These are phyloP conservation scores for Trididemnum nubilum DNA, from an alignment of 23 tunicate species.

Conservation along the genomic window DNA sequence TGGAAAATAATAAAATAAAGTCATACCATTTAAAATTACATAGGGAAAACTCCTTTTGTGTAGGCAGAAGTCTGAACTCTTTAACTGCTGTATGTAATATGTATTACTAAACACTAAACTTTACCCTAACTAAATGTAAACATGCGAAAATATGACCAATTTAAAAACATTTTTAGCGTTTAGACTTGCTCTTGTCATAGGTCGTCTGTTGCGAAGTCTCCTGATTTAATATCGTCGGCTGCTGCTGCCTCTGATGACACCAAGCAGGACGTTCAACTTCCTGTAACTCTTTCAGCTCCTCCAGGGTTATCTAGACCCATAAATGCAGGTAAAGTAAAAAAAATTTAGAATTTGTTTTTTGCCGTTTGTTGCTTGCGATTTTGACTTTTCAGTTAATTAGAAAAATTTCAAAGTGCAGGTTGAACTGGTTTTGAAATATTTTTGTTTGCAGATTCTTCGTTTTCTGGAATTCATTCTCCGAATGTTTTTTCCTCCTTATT, in stretches of 20 bases:
- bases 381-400: no score
- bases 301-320: conserved; percentile 12
- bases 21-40: no score
- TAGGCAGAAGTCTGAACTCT: no score
- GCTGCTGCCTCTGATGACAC: conserved; percentile 62
- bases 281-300: not conserved
- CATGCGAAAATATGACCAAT: no score
- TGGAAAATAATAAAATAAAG: no score
- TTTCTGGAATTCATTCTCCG: not conserved
- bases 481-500: not conserved
- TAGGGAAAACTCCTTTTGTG: no score
- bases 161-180: no score
- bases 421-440: no score
- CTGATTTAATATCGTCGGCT: conserved; percentile 78
- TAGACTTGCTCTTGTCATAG: not conserved
- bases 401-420: no score
- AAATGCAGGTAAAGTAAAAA: not conserved
- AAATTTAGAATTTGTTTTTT: not conserved
- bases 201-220: conserved; percentile 54
- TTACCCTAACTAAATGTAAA: no score
- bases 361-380: not conserved
- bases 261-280: not conserved
- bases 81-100: no score
- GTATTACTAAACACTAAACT: no score
- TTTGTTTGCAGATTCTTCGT: not conserved